A percentile compares a stretch with the other conserved stretches of the same genome.
These are phyloP conservation scores for Zaprionus kolodkinae DNA, from an alignment of 1,140 invertebrate genomes.

Conservation along the genomic window DNA sequence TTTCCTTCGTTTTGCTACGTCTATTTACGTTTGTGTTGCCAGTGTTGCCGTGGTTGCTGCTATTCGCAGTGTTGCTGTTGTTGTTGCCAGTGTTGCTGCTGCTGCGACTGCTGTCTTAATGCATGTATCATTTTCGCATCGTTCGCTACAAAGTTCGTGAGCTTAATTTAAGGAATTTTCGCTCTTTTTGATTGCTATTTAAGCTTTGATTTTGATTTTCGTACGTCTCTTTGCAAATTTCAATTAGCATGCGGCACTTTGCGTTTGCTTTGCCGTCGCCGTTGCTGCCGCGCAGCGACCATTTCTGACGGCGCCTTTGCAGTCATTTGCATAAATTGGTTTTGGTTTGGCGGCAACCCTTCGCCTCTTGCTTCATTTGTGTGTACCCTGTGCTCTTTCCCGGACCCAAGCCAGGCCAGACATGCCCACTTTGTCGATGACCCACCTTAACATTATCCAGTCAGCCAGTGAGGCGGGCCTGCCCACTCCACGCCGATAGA, in stretches of 20 bases:
- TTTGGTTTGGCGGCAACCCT: constrained; percentile 71
- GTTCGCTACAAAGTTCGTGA: constrained; percentile 75
- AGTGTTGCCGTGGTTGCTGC: constrained; percentile 27
- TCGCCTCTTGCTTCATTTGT: constrained; percentile 31
- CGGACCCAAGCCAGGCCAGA: constrained; percentile 23
- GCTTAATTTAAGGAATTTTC: constrained; percentile 82
- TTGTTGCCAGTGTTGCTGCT: constrained; percentile 33
- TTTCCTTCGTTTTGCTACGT: constrained; percentile 78
- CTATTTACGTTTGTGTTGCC: constrained; percentile 43
- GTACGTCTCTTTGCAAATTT: constrained; percentile 52
- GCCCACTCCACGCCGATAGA: not conserved
- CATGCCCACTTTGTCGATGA: constrained; percentile 68
- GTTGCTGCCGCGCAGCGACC: constrained; percentile 17
- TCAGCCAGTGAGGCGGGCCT: constrained; percentile 4
- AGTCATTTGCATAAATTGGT: constrained; percentile 80
- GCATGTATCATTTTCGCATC: constrained; percentile 82
- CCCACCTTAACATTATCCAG: constrained; percentile 54
- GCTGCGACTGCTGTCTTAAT: constrained; percentile 56
- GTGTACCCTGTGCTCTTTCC: constrained; percentile 36
- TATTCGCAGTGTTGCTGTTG: constrained; percentile 23
- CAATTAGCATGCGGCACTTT: constrained; percentile 82
- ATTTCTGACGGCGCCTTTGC: constrained; percentile 77
- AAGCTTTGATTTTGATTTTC: constrained; percentile 63
- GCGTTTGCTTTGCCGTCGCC: constrained; percentile 45
- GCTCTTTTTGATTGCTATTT: constrained; percentile 81